Evolutionary conservation across 1,140 invertebrate genomes (phyloP).

Genomic region (Mycetomoellerius zeteki): DNA sequence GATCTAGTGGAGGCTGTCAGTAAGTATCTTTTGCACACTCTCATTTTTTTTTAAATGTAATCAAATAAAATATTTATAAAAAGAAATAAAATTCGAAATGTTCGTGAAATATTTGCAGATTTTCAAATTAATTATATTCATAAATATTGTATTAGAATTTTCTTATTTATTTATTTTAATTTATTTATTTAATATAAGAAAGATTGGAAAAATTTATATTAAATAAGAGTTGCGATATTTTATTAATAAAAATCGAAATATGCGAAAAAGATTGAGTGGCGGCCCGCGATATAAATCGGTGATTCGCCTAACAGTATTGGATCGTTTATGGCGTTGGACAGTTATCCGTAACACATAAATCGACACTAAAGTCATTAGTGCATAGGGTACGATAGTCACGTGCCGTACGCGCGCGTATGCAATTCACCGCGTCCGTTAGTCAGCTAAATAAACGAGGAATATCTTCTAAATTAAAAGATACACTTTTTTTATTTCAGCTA

Average conservation of each 20-base stretch:
- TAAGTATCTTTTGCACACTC: slow-evolving; percentile 87
- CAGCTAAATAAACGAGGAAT: slow-evolving; percentile 26
- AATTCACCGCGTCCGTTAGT: slow-evolving; percentile 56
- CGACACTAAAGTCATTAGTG: slow-evolving; percentile 68
- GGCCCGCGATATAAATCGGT: slow-evolving; percentile 7
- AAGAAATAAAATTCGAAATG: background rate
- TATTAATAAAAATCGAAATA: background rate
- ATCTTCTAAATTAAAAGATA: slow-evolving; percentile 50
- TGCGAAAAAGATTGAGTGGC: background rate
- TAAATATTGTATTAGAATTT: background rate
- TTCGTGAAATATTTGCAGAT: background rate
- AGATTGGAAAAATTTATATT: background rate
- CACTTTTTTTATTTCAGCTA: slow-evolving; percentile 88
- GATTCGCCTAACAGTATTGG: slow-evolving; percentile 69
- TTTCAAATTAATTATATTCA: background rate
- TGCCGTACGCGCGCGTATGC: slow-evolving; percentile 64
- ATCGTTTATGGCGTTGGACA: slow-evolving; percentile 77
- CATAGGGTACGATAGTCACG: slow-evolving; percentile 70
- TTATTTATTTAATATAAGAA: background rate
- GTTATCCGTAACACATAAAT: slow-evolving; percentile 77
- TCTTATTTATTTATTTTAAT: background rate
- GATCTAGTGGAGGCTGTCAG: slow-evolving; percentile 98
- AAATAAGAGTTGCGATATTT: slow-evolving; percentile 4
- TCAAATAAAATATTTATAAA: background rate
- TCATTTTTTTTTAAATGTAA: background rate